phyloP scores from a whole-genome alignment of 2,797 vertebrate species.

The Tragelaphus oryx region DNA sequence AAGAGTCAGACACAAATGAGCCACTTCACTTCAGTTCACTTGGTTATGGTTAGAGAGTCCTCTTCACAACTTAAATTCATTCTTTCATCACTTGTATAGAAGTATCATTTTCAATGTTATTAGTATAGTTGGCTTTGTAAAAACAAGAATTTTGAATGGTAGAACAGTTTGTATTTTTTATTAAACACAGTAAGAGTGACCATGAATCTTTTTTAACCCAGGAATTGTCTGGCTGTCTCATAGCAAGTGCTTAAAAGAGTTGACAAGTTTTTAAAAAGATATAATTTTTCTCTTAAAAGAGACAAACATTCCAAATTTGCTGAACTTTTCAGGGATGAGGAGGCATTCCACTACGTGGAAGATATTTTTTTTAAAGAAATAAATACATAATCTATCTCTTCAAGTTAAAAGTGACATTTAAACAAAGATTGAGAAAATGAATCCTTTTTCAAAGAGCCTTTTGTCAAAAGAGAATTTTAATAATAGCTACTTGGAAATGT shows the following conservation, averaged over 20 bases:
- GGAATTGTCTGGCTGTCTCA: neutral
- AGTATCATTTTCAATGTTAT: neutral
- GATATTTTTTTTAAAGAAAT: neutral
- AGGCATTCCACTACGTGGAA: neutral
- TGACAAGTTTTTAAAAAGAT: neutral
- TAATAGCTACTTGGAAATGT: slow-evolving; percentile 1
- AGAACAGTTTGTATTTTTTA: neutral
- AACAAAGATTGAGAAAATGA: neutral
- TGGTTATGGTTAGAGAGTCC: neutral
- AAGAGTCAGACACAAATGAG: neutral
- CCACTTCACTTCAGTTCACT: neutral
- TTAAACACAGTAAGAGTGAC: neutral
- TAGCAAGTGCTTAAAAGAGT: neutral
- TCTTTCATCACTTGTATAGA: neutral
- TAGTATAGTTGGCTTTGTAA: neutral
- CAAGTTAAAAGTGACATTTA: slow-evolving; percentile 29
- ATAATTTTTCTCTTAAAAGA: neutral
- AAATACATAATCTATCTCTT: neutral
- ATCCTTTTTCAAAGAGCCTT: neutral
- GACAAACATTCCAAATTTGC: neutral
- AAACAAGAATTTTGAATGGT: neutral
- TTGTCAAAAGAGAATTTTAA: neutral
- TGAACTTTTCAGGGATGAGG: neutral
- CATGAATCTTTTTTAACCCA: neutral
- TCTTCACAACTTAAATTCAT: neutral